Percentiles rank a stretch among this genome's conserved stretches.
These are phyloP conservation scores for Holacanthus passer DNA, from an alignment of 2,113 vertebrate genomes.

Conservation along the genomic window DNA sequence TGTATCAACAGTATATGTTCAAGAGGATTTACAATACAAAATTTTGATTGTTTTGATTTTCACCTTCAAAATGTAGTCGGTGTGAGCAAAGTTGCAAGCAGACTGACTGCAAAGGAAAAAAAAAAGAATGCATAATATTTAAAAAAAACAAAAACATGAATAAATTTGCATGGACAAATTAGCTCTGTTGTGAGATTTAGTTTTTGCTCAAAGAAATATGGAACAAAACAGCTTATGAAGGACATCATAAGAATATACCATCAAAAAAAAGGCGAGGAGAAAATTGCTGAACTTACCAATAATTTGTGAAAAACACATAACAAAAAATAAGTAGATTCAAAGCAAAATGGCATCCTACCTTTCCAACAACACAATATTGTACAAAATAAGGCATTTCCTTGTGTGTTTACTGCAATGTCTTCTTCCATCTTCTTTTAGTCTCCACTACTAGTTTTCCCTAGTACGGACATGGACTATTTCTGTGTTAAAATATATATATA, in stretches of 20 bases:
- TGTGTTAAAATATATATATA: constrained; percentile 81
- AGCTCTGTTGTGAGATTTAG: constrained; percentile 48
- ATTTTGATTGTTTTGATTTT: constrained; percentile 92
- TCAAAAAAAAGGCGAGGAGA: constrained; percentile 57
- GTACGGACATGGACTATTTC: constrained; percentile 86
- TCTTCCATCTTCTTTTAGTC: constrained; percentile 83
- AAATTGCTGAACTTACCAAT: constrained; percentile 66
- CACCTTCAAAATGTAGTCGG: constrained; percentile 89
- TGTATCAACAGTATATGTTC: constrained; percentile 89
- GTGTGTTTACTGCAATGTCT: constrained; percentile 96
- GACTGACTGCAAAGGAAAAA: constrained; percentile 43
- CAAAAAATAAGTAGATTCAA: constrained; percentile 88
- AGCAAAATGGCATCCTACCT: constrained; percentile 94
- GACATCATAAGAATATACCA: constrained; percentile 58
- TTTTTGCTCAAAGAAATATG: constrained; percentile 43
- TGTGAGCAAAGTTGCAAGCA: constrained; percentile 81
- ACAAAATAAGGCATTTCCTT: constrained; percentile 99
- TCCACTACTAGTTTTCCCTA: constrained; percentile 81
- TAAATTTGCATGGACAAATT: constrained; percentile 63
- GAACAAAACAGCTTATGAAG: constrained; percentile 49
- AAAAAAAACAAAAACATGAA: constrained; percentile 41
- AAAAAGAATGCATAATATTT: constrained; percentile 46
- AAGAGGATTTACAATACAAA: constrained; percentile 85
- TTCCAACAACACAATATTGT: constrained; percentile 97
- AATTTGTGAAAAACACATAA: constrained; percentile 66